Percentiles rank a stretch among this genome's conserved stretches.
phyloP scores from a whole-genome alignment of 1,140 invertebrate genomes.

The Meloidogyne floridensis region DNA sequence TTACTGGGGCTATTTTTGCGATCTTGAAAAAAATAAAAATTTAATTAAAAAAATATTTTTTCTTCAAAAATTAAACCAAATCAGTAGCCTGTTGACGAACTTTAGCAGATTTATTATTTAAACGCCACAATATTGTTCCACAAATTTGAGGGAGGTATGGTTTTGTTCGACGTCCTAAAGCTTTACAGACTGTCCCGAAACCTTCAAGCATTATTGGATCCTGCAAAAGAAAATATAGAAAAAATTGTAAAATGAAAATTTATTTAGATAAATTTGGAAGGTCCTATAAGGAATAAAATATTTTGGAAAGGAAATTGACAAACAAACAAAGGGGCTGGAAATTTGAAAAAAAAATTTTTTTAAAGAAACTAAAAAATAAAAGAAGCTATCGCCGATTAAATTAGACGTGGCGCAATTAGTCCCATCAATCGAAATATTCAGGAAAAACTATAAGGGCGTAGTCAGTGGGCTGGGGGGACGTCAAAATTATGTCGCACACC shows the following conservation, averaged over 20 bases:
- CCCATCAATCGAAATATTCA: too few relatives aligned
- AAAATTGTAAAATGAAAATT: too few relatives aligned
- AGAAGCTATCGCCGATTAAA: too few relatives aligned
- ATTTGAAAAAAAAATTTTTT: constrained; percentile 3
- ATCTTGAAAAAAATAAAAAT: constrained; percentile 70
- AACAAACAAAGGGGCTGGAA: too few relatives aligned
- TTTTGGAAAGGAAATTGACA: too few relatives aligned
- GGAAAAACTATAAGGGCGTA: too few relatives aligned
- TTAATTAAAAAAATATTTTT: constrained; percentile 19
- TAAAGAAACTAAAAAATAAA: constrained; percentile 11
- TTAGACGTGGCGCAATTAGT: too few relatives aligned
- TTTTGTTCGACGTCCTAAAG: constrained; percentile 93
- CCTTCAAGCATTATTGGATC: constrained; percentile 99
- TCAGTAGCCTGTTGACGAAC: constrained; percentile 98
- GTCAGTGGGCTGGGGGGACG: too few relatives aligned
- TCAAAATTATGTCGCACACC: too few relatives aligned
- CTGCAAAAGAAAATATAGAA: constrained; percentile 67
- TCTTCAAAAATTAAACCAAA: constrained; percentile 68
- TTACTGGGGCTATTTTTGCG: constrained; percentile 94
- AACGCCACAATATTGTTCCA: constrained; percentile 96
- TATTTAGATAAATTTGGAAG: too few relatives aligned
- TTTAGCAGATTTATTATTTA: constrained; percentile 99
- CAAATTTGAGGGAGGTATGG: constrained; percentile 98
- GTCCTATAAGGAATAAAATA: too few relatives aligned
- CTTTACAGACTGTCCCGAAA: constrained; percentile 97